These are phyloP conservation scores for Drosophila nigrodunni DNA, from an alignment of 1,140 invertebrate species.

Conservation along the genomic window DNA sequence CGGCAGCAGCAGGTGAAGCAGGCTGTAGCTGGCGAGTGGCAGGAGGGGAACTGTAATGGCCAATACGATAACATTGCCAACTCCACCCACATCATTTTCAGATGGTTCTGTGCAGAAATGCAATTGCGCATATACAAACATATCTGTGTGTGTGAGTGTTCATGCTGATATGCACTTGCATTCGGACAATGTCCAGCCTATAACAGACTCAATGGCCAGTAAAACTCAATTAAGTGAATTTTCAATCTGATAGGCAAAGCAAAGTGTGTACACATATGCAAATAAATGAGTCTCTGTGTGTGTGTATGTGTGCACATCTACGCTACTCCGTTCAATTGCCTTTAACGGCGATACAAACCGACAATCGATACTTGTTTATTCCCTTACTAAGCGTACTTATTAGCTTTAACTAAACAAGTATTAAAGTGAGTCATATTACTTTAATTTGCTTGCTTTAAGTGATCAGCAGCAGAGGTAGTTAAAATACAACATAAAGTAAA, in stretches of 20 bases:
- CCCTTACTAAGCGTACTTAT: too few relatives aligned
- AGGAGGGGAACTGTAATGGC: conserved; percentile 50
- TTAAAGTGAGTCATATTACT: neutral
- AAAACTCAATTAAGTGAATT: conserved; percentile 5
- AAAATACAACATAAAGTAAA: too few relatives aligned
- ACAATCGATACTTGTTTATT: too few relatives aligned
- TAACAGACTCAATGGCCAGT: conserved; percentile 19
- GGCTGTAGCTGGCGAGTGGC: neutral
- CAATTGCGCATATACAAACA: conserved; percentile 1
- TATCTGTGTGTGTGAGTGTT: conserved; percentile 5
- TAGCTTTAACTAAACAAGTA: neutral
- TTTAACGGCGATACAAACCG: too few relatives aligned
- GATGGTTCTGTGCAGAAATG: conserved; percentile 19
- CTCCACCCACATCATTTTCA: conserved; percentile 76
- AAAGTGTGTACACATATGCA: neutral
- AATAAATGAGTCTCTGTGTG: neutral
- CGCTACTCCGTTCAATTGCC: neutral
- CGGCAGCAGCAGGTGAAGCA: conserved; percentile 9
- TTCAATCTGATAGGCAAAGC: conserved; percentile 2
- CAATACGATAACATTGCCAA: conserved; percentile 75
- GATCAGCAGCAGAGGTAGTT: too few relatives aligned
- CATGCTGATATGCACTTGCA: neutral
- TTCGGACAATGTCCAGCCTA: conserved; percentile 13
- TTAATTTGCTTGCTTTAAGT: too few relatives aligned
- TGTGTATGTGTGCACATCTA: neutral